phyloP scores from a whole-genome alignment of 2,113 vertebrate species.

The human (Homo sapiens) region DNA sequence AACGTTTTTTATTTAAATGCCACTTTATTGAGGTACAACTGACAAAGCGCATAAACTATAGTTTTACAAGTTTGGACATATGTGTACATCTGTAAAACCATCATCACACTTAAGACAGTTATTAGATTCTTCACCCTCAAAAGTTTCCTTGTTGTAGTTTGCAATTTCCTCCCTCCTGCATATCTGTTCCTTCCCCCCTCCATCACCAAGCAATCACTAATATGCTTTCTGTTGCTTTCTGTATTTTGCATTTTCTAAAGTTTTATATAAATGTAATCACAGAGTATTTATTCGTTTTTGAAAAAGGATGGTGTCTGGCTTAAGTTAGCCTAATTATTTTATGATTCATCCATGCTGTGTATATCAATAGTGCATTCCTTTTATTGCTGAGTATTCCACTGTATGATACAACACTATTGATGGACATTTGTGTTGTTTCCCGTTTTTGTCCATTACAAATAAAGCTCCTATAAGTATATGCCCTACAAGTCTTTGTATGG shows the following conservation, averaged over 20 bases:
- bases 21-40: neutral
- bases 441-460: neutral
- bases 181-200: neutral
- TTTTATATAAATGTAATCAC: neutral
- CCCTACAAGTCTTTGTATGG: neutral
- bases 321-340: neutral
- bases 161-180: neutral
- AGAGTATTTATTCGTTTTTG: neutral
- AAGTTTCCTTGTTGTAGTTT: neutral
- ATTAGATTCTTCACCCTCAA: neutral
- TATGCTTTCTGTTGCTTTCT: neutral
- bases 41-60: neutral
- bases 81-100: neutral
- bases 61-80: neutral
- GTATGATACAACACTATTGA: neutral
- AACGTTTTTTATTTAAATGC: neutral
- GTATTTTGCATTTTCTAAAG: neutral
- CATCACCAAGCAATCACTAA: neutral
- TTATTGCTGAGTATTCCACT: neutral
- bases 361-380: neutral
- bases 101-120: neutral
- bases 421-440: neutral
- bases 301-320: neutral
- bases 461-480: neutral
- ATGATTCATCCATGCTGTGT: neutral